Evolutionary conservation across 2,888 invertebrate genomes (phyloP).

Genomic region (Cryptops parisi): DNA sequence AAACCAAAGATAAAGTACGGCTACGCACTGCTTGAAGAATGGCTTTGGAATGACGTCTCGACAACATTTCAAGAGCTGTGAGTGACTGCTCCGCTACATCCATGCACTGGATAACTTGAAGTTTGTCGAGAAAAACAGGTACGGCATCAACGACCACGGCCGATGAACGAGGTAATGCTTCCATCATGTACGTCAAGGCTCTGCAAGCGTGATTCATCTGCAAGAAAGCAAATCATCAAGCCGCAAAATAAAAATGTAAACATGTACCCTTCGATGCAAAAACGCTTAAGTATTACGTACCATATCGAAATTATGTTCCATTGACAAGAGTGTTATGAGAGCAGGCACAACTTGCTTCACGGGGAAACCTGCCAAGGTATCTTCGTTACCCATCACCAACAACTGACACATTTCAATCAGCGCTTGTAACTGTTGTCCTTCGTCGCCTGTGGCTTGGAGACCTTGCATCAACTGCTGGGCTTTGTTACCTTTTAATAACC

Average conservation of each 20-base stretch:
- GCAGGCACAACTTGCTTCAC: slow-evolving; percentile 96
- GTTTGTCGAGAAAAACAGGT: slow-evolving; percentile 89
- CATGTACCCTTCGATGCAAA: too few species aligned
- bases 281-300: too few species aligned
- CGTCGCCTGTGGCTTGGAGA: slow-evolving; percentile 82
- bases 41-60: slow-evolving; percentile 87
- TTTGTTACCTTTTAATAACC: slow-evolving; percentile 45
- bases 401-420: slow-evolving; percentile 98
- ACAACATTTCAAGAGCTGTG: slow-evolving; percentile 93
- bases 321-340: slow-evolving; percentile 74
- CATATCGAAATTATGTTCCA: slow-evolving; percentile 99
- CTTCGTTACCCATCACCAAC: slow-evolving; percentile 98
- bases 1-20: background rate
- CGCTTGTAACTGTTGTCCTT: slow-evolving; percentile 88
- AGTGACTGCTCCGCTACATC: slow-evolving; percentile 98
- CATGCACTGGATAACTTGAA: slow-evolving; percentile 98
- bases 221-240: too few species aligned
- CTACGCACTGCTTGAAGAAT: slow-evolving; percentile 72
- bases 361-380: slow-evolving; percentile 94
- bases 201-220: slow-evolving; percentile 98
- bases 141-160: slow-evolving; percentile 93
- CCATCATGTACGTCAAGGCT: slow-evolving; percentile 98
- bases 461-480: slow-evolving; percentile 86
- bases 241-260: too few species aligned
- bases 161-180: slow-evolving; percentile 90